Base-by-base conservation (phyloP, 2,888 invertebrate species). In the Osmoderma eremita region DNA sequence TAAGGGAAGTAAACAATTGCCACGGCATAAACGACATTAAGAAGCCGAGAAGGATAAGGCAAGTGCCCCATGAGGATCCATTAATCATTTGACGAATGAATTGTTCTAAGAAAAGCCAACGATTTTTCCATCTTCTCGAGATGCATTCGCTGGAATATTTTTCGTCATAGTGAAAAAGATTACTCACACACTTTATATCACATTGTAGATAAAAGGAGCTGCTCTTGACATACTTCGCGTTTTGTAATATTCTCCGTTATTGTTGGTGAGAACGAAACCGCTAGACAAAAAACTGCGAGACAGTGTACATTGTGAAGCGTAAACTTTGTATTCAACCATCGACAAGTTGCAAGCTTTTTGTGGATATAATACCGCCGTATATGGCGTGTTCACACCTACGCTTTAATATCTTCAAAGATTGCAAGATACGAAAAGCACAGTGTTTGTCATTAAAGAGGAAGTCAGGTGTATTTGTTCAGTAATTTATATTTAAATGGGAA, bases 221-320 rank as follows among this genome's bases (percentile, higher is more conserved):
- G 53, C 38, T 53, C 38, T 53, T 53, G 39, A 53, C 53, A 53
- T 15, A 53, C 38, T 38, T 53, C 20, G 20, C 22, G 20, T 18
- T 53, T 53, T 39, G 53, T 53, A 38, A 53, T 38, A 53, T 53
- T 38, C 38, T 5, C 53, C 17, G 38, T 38, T n/a, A 53, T 53
- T 53, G 53, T 53, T 53, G 38, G 53, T 53, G 17, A 53, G 20
- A 53, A 36, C 53, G 53, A 5, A 39, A 53, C 18, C 38, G 53
- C 6, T 53, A 38, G 38, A 53, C 10, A 53, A 38, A 53, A 53
- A 38, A 13, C 3, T 2, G 38, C 8, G 53, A 18, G 53, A 53
- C 12, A 53, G 53, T 53, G 53, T 53, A 30, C 20, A 53, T 10
- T 8, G 18, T 38, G 17, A 53, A 18, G 53, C 6, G 38, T 53